These are phyloP conservation scores for Aphelinus certus DNA, from an alignment of 1,140 invertebrate species.

Conservation along the genomic window DNA sequence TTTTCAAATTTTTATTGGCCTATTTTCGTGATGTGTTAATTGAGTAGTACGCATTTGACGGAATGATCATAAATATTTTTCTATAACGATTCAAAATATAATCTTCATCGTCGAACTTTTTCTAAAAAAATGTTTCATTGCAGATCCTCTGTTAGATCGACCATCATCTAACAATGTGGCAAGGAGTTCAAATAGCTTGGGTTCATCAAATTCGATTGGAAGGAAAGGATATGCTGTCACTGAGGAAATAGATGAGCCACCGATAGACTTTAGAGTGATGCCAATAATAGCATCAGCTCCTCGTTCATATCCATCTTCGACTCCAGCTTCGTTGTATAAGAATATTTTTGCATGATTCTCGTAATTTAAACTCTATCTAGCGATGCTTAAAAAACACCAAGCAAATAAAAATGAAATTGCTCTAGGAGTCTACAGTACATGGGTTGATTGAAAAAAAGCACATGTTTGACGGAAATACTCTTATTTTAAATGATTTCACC, in stretches of 20 bases:
- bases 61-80: no score
- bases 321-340: background rate
- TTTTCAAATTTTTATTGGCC: background rate
- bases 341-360: no score
- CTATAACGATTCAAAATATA: background rate
- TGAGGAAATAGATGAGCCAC: conserved; percentile 46
- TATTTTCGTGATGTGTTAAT: background rate
- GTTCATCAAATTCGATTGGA: conserved; percentile 8
- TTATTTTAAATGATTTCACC: no score
- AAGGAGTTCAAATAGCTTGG: conserved; percentile 8
- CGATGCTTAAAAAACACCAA: no score
- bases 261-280: conserved; percentile 46
- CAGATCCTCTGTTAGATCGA: background rate
- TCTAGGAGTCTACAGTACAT: no score
- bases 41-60: background rate
- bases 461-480: no score
- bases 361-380: no score
- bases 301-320: background rate
- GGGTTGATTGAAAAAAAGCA: no score
- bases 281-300: conserved; percentile 37
- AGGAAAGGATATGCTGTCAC: conserved; percentile 50
- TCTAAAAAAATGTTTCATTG: background rate
- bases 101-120: background rate
- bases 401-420: no score
- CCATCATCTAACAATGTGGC: background rate